Conservation (phyloP, 37 sponge, comb jelly and placozoan genomes). For the Oscarella lobularis region DNA sequence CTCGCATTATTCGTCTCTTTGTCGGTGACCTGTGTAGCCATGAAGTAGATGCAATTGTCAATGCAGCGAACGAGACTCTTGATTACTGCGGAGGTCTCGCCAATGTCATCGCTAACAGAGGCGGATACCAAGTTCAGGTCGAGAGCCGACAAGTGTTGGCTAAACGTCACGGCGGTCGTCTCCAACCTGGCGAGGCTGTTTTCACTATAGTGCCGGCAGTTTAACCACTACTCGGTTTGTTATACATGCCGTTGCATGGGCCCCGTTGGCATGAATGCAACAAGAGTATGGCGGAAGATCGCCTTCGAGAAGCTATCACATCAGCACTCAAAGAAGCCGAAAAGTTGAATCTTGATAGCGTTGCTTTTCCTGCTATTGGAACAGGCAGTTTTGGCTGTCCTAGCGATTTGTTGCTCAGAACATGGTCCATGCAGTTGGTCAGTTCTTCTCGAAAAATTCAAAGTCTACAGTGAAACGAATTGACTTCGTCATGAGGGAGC, state of each 20-base stretch:
- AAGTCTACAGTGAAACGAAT: neutral
- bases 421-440: conserved; percentile 23
- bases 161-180: conserved; percentile 10
- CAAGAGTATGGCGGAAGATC: conserved; percentile 5
- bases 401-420: conserved; percentile 30
- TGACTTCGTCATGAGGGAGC: neutral
- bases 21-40: conserved; percentile 34
- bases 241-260: conserved; percentile 67
- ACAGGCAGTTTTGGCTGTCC: conserved; percentile 60
- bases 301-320: conserved; percentile 7
- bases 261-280: conserved; percentile 46
- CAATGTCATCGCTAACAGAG: conserved; percentile 42
- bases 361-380: conserved; percentile 58
- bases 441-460: neutral
- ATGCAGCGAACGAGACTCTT: conserved; percentile 67
- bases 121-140: conserved; percentile 49
- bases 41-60: conserved; percentile 51
- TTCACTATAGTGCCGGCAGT: conserved; percentile 42
- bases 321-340: conserved; percentile 14
- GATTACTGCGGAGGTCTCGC: conserved; percentile 61
- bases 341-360: conserved; percentile 12
- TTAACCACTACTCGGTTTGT: conserved; percentile 44
- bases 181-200: conserved; percentile 39
- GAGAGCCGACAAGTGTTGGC: conserved; percentile 29
- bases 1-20: neutral